These are phyloP conservation scores for Anabas testudineus DNA, from an alignment of 2,797 vertebrate species.

Conservation along the genomic window DNA sequence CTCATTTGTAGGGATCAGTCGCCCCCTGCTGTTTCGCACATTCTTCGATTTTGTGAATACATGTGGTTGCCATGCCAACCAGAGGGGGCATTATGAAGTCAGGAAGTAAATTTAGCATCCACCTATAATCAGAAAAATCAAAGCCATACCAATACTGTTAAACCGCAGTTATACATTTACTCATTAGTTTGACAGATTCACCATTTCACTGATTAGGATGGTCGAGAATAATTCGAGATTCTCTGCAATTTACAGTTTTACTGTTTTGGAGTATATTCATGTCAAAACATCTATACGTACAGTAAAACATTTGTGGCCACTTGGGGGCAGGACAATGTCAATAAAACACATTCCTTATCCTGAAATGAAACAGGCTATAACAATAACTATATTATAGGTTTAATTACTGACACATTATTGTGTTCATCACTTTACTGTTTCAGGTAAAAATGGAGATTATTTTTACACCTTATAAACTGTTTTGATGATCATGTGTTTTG, in stretches of 20 bases:
- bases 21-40: conserved; percentile 81
- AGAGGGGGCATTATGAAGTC: conserved; percentile 44
- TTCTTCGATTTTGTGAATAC: conserved; percentile 36
- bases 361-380: no score
- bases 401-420: no score
- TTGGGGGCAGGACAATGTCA: conserved; percentile 4
- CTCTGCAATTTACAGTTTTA: conserved; percentile 1
- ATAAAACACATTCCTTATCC: not conserved
- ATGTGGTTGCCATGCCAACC: conserved; percentile 69
- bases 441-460: no score
- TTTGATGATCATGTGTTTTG: no score
- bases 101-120: conserved; percentile 62
- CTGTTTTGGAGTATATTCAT: not conserved
- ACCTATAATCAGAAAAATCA: conserved; percentile 49
- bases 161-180: not conserved
- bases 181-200: not conserved
- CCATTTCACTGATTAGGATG: not conserved
- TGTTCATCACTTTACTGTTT: no score
- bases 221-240: conserved; percentile 14
- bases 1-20: conserved; percentile 71
- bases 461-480: no score
- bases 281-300: not conserved
- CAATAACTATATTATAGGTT: no score
- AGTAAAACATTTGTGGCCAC: not conserved
- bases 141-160: conserved; percentile 8